Conservation (phyloP, 35 echinoderm and acorn worm genomes). For the Ophioderma brevispina region DNA sequence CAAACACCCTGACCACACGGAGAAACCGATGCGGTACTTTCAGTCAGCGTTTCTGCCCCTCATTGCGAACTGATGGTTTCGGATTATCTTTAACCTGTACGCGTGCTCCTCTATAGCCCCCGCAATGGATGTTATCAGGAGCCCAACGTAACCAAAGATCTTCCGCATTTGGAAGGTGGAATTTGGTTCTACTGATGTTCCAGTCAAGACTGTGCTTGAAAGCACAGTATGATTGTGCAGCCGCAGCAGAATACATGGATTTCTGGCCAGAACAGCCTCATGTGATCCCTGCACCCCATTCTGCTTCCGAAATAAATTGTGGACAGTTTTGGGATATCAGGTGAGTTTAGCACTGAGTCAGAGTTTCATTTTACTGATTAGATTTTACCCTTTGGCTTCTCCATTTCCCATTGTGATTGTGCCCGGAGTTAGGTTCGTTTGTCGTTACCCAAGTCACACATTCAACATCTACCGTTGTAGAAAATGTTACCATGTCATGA, state of each 20-base stretch:
- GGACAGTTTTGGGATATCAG: no score
- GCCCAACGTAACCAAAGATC: not conserved
- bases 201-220: constrained; percentile 32
- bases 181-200: not conserved
- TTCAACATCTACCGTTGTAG: no score
- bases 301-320: no score
- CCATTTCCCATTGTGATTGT: no score
- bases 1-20: not conserved
- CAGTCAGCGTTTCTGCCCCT: not conserved
- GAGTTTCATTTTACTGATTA: no score
- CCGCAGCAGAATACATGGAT: constrained; percentile 25
- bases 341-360: no score
- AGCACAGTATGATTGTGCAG: constrained; percentile 27
- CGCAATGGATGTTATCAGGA: not conserved
- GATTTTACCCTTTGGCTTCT: no score
- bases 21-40: not conserved
- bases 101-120: not conserved
- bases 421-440: no score
- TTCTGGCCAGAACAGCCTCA: constrained; percentile 44
- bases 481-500: no score
- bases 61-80: not conserved
- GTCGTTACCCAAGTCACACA: no score
- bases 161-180: not conserved
- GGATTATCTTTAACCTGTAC: not conserved
- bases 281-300: no score